These are phyloP conservation scores for Antedon mediterranea DNA, from an alignment of 53 echinoderm and acorn worm species.

Conservation along the genomic window DNA sequence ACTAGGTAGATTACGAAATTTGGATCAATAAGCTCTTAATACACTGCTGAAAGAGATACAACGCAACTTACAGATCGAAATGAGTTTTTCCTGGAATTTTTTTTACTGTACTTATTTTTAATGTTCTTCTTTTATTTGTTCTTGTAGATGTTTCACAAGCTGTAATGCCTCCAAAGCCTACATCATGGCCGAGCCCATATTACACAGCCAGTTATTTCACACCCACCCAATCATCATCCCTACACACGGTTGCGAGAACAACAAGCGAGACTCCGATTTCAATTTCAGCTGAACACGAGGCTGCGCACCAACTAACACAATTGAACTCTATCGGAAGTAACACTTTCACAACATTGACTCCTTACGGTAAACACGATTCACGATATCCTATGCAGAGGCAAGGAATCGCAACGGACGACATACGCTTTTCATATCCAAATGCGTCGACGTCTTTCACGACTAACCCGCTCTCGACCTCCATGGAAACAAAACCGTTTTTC, in stretches of 20 bases:
- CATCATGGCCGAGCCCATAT: neutral
- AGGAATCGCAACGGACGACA: neutral
- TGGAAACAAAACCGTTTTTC: slow-evolving; percentile 49
- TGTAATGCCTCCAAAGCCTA: neutral
- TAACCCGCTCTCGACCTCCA: slow-evolving; percentile 41
- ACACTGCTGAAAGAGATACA: no score
- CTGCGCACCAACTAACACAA: neutral
- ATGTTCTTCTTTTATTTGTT: neutral
- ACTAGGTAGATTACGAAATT: no score
- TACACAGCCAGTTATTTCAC: neutral
- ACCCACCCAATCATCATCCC: neutral
- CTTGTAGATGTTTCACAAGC: neutral
- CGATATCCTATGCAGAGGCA: slow-evolving; percentile 1
- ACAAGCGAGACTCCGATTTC: neutral
- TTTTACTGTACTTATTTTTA: no score
- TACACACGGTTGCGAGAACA: neutral
- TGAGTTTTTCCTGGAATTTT: no score
- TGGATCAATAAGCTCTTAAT: no score
- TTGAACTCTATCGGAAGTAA: neutral
- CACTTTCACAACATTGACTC: neutral
- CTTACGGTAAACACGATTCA: slow-evolving; percentile 8
- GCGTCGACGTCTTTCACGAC: slow-evolving; percentile 34
- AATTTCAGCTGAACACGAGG: neutral
- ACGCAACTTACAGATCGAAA: no score
- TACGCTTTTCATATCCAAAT: slow-evolving; percentile 21